Conservation (phyloP, 92 coral and sea anemone genomes). For the Phenganax marumi region DNA sequence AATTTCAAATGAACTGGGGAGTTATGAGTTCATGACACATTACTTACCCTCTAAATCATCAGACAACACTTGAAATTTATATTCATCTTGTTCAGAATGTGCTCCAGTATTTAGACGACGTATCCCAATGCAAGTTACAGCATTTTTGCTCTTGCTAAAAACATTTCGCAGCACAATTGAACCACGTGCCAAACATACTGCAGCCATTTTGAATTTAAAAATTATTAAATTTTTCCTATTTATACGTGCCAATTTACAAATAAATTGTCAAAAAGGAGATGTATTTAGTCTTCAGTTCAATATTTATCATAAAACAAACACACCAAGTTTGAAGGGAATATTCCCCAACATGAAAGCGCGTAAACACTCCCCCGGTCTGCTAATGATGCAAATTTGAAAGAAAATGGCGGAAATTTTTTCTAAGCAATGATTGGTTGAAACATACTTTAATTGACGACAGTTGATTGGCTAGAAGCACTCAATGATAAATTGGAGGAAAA, state of each 20-base stretch:
- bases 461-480: too few species aligned
- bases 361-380: too few species aligned
- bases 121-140: neutral
- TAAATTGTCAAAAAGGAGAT: too few species aligned
- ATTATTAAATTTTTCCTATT: neutral
- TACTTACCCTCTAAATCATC: conserved; percentile 27
- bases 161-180: neutral
- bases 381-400: too few species aligned
- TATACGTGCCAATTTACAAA: too few species aligned
- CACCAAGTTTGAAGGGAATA: too few species aligned
- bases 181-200: neutral
- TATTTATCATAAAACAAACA: too few species aligned
- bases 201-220: neutral
- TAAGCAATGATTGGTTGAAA: neutral
- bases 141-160: neutral
- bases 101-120: neutral
- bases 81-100: conserved; percentile 15
- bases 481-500: too few species aligned
- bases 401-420: too few species aligned
- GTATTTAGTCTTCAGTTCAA: too few species aligned
- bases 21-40: neutral
- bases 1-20: neutral
- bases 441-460: too few species aligned
- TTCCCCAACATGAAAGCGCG: too few species aligned
- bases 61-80: conserved; percentile 15